Evolutionary conservation across 2,888 invertebrate species (phyloP), one percentile per base, ranked within the genome.

Genomic region (Phengaris arion): DNA sequence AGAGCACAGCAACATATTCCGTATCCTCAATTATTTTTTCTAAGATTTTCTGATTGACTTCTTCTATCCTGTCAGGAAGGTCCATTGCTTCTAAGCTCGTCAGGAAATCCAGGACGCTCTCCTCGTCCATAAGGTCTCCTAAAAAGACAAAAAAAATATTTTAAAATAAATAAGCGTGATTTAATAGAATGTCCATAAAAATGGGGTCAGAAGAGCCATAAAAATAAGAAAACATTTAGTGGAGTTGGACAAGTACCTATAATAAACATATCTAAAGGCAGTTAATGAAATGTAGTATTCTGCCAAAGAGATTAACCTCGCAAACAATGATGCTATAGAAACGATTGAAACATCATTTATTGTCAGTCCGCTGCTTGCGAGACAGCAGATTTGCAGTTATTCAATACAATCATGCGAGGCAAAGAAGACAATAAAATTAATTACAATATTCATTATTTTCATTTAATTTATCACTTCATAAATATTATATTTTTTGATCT

Each of bases 81-180:
- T 98, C 98, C 97, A 98, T 98, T 81, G 98, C 97, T 94, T 98
- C 98, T 85, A 98, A 95, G 87, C 98, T 98, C 84, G 98, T 98
- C 84, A 98, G 94, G 94, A 98, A 98, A 94, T 98, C 98, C 89
- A 98, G 94, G 81, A 98, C 98, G 88, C 96, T 97, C 89, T 98
- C 98, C 92, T 98, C 98, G 94, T 98, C 98, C 98, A 98, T 98
- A 89, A 98, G 95, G 95, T 98, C 98, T 94, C 98, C 97, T 97
- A 87, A 46, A 92, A 90, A 54, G 2, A 45, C 22, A 22, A 54
- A 2, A 15, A n/a, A 48, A 10, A n/a, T 6, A 69, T 48, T 46
- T 68, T 83, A 79, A 68, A 74, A 76, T 13, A 75, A 77, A 59
- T 59, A 70, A 74, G 15, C 57, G 15, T 15, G 10, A 22, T 5